Evolutionary conservation across 2,888 invertebrate genomes (phyloP).

Genomic region (Platypus cylindrus): DNA sequence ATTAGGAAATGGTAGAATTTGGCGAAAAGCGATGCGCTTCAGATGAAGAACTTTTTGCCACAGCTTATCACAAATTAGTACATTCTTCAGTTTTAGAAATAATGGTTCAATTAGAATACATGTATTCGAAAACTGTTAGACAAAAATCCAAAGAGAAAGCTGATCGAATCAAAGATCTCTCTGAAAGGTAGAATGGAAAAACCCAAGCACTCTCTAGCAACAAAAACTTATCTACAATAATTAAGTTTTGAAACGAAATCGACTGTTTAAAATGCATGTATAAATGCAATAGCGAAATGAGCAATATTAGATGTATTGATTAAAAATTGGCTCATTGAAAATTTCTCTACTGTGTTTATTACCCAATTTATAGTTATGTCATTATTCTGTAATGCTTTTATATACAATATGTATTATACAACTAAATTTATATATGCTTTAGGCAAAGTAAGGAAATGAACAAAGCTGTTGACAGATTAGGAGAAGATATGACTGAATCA

Average conservation of each 20-base stretch:
- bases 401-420: too few relatives aligned
- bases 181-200: slow-evolving; percentile 53
- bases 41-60: slow-evolving; percentile 76
- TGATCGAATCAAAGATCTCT: slow-evolving; percentile 55
- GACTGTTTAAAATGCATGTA: too few relatives aligned
- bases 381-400: too few relatives aligned
- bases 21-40: slow-evolving; percentile 70
- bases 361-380: too few relatives aligned
- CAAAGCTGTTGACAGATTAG: slow-evolving; percentile 64
- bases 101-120: slow-evolving; percentile 77
- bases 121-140: slow-evolving; percentile 69
- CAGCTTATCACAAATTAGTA: slow-evolving; percentile 63
- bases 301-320: too few relatives aligned
- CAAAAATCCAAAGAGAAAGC: slow-evolving; percentile 61
- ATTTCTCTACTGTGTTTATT: too few relatives aligned
- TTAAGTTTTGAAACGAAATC: too few relatives aligned
- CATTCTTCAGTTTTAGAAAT: slow-evolving; percentile 65
- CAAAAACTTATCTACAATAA: too few relatives aligned
- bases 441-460: slow-evolving; percentile 86
- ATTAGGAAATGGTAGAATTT: slow-evolving; percentile 66
- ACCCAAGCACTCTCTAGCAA: too few relatives aligned
- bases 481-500: slow-evolving; percentile 63
- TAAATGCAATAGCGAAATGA: too few relatives aligned
- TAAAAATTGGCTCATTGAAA: too few relatives aligned
- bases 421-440: slow-evolving; percentile 6